These are phyloP conservation scores for Halichoeres trimaculatus DNA, from an alignment of 2,113 vertebrate species.

Conservation along the genomic window DNA sequence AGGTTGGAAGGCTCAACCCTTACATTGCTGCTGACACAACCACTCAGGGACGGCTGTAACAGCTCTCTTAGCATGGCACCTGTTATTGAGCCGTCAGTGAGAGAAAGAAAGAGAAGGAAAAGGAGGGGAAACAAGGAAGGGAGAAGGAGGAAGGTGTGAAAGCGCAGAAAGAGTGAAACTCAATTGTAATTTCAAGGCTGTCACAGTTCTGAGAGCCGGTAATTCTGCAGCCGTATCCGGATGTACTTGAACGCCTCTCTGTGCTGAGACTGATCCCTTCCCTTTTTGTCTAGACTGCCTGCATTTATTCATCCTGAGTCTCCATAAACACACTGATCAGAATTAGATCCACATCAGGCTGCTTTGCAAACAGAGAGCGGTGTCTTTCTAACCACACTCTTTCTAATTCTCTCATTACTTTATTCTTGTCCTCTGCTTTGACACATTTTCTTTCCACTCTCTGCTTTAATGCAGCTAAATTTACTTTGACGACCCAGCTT, in stretches of 20 bases:
- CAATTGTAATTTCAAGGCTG: slow-evolving; percentile 88
- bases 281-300: slow-evolving; percentile 23
- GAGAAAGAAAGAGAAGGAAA: slow-evolving; percentile 77
- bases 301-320: slow-evolving; percentile 41
- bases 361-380: slow-evolving; percentile 47
- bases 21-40: slow-evolving; percentile 85
- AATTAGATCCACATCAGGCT: slow-evolving; percentile 49
- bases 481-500: slow-evolving; percentile 24
- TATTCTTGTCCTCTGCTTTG: slow-evolving; percentile 9
- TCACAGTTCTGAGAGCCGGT: slow-evolving; percentile 84
- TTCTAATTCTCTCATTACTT: not conserved
- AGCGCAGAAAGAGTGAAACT: slow-evolving; percentile 78
- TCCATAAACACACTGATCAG: slow-evolving; percentile 37
- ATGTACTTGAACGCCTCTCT: slow-evolving; percentile 64
- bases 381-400: slow-evolving; percentile 14
- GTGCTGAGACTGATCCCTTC: slow-evolving; percentile 42
- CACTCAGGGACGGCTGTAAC: slow-evolving; percentile 82
- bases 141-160: slow-evolving; percentile 41
- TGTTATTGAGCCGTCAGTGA: slow-evolving; percentile 84
- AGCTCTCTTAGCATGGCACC: slow-evolving; percentile 87
- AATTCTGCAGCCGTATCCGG: slow-evolving; percentile 83
- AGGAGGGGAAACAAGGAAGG: slow-evolving; percentile 30
- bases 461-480: slow-evolving; percentile 41
- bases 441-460: slow-evolving; percentile 14
- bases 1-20: slow-evolving; percentile 81